Evolutionary conservation across 2,113 vertebrate genomes (phyloP).

Genomic region (Todiramphus saurophagus): DNA sequence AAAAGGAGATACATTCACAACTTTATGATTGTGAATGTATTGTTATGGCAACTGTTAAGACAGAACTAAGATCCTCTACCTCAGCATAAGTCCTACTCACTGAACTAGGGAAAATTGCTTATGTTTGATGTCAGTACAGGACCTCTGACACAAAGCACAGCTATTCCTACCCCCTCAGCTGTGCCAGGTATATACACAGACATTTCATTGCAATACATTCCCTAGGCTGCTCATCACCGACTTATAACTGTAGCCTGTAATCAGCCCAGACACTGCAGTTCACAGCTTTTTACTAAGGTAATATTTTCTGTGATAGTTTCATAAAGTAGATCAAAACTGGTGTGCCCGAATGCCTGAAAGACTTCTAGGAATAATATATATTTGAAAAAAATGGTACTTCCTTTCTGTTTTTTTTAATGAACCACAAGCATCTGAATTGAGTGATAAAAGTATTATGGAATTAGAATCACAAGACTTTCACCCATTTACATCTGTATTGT

Average conservation of each 20-base stretch:
- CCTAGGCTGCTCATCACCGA: not conserved
- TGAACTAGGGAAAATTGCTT: not conserved
- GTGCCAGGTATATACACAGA: not conserved
- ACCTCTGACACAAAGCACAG: not conserved
- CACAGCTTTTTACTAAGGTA: not conserved
- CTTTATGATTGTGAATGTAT: not conserved
- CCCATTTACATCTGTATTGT: slow-evolving; percentile 42
- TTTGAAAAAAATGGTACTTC: not conserved
- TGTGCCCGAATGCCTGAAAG: not conserved
- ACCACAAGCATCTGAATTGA: not conserved
- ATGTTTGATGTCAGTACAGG: not conserved
- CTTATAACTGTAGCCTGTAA: not conserved
- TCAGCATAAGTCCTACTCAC: not conserved
- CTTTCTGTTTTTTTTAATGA: slow-evolving; percentile 23
- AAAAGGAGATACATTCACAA: not conserved
- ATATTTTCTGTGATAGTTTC: not conserved
- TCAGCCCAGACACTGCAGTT: not conserved
- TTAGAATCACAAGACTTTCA: slow-evolving; percentile 19
- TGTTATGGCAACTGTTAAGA: not conserved
- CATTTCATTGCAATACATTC: not conserved
- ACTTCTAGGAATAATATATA: not conserved
- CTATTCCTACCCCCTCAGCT: not conserved
- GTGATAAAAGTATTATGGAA: slow-evolving; percentile 41
- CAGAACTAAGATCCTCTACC: not conserved
- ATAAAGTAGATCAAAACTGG: not conserved